Conservation (phyloP, 2,888 invertebrate genomes). For the Theristus sp. region DNA sequence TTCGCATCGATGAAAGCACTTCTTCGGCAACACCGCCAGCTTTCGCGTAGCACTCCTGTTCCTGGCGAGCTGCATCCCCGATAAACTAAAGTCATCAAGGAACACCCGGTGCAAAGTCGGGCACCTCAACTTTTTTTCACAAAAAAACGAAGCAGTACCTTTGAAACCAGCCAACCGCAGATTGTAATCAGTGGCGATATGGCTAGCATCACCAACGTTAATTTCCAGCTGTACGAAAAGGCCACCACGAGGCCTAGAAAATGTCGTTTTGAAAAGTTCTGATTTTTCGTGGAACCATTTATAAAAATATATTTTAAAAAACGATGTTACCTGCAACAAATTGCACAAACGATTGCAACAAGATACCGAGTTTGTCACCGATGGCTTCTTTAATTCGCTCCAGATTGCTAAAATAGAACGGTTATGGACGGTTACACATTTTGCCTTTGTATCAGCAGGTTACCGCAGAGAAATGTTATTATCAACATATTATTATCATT, state of each 20-base stretch:
- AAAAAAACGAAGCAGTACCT: conserved; percentile 9
- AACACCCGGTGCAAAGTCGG: neutral
- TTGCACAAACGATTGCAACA: conserved; percentile 15
- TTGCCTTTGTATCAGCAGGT: neutral
- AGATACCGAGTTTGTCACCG: conserved; percentile 24
- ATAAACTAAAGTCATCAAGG: conserved; percentile 28
- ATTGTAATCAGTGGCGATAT: conserved; percentile 22
- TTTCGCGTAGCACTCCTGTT: conserved; percentile 26
- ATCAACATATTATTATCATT: too few relatives aligned
- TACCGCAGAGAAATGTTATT: too few relatives aligned
- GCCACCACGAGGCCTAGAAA: conserved; percentile 16
- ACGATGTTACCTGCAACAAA: conserved; percentile 18
- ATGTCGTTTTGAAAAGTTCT: too few relatives aligned
- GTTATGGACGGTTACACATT: too few relatives aligned
- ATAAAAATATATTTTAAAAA: too few relatives aligned
- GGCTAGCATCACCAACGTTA: conserved; percentile 26
- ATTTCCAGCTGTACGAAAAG: conserved; percentile 23
- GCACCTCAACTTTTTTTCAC: neutral
- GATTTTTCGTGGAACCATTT: too few relatives aligned
- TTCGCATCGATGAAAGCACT: conserved; percentile 16
- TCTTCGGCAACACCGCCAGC: conserved; percentile 23
- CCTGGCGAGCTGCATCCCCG: conserved; percentile 33
- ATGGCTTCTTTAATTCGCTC: conserved; percentile 23
- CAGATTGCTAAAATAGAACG: conserved; percentile 15
- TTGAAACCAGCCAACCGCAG: conserved; percentile 19